Evolutionary conservation across 2,888 invertebrate genomes (phyloP).

Genomic region (Graphium colonna): DNA sequence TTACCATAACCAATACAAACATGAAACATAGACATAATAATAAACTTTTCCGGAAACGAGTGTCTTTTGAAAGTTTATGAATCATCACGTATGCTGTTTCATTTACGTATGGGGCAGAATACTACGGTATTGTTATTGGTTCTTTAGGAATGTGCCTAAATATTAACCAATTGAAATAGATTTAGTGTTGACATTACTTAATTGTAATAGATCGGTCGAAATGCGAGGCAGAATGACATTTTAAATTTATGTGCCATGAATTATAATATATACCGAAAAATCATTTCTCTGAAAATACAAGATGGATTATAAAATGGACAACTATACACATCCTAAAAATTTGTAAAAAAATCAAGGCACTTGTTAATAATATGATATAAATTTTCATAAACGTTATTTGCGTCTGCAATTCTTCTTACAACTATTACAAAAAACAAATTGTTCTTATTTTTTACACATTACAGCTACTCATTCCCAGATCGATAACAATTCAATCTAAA

Average conservation of each 20-base stretch:
- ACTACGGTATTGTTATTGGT: constrained; percentile 31
- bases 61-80: constrained; percentile 74
- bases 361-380: too few relatives aligned
- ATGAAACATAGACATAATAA: constrained; percentile 53
- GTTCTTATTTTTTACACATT: too few relatives aligned
- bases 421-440: too few relatives aligned
- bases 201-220: constrained; percentile 7
- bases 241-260: constrained; percentile 11
- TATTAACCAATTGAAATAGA: constrained; percentile 29
- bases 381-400: too few relatives aligned
- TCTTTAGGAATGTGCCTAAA: constrained; percentile 6
- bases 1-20: constrained; percentile 53
- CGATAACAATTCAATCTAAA: too few relatives aligned
- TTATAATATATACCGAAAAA: too few relatives aligned
- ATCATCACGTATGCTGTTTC: constrained; percentile 61
- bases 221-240: constrained; percentile 11
- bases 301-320: neutral
- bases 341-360: too few relatives aligned
- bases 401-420: too few relatives aligned
- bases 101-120: constrained; percentile 35
- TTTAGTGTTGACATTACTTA: constrained; percentile 25
- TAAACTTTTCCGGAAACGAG: constrained; percentile 75
- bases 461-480: too few relatives aligned
- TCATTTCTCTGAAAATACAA: too few relatives aligned
- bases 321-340: too few relatives aligned